These are phyloP conservation scores for Clepsis dumicolana DNA, from an alignment of 2,888 invertebrate genomes.

Conservation along the genomic window DNA sequence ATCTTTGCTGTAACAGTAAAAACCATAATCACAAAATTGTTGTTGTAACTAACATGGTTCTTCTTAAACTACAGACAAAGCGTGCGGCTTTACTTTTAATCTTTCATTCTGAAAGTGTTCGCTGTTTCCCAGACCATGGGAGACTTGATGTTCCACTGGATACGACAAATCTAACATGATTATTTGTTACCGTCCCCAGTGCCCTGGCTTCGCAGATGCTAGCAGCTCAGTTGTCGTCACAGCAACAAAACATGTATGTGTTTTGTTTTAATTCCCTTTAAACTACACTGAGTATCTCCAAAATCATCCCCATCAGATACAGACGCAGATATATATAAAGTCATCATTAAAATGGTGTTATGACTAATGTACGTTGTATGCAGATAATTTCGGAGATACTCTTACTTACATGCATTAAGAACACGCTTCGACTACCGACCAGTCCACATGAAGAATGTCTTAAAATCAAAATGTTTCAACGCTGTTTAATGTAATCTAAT, in stretches of 20 bases:
- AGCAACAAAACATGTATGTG: constrained; percentile 98
- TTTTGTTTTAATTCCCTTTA: constrained; percentile 81
- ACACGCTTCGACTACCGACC: constrained; percentile 77
- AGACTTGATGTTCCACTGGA: constrained; percentile 60
- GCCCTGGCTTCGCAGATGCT: constrained; percentile 99
- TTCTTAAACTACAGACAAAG: constrained; percentile 40
- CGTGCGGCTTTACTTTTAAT: constrained; percentile 69
- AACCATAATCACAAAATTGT: not conserved
- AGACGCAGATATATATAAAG: no score
- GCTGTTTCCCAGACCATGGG: constrained; percentile 53
- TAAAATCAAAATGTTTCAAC: constrained; percentile 86
- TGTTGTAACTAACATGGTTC: not conserved
- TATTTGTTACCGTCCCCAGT: constrained; percentile 91
- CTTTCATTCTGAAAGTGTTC: constrained; percentile 46
- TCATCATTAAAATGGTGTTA: not conserved
- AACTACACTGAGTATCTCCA: constrained; percentile 61
- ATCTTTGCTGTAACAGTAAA: not conserved
- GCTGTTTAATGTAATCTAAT: constrained; percentile 83
- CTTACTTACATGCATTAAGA: constrained; percentile 76
- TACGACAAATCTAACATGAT: constrained; percentile 74
- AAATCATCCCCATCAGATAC: constrained; percentile 49
- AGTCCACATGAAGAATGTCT: constrained; percentile 79
- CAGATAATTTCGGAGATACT: constrained; percentile 77
- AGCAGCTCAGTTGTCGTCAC: constrained; percentile 96
- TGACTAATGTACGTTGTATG: constrained; percentile 42